Evolutionary conservation across 2,797 vertebrate genomes (phyloP).

Genomic region (Microcaecilia unicolor): DNA sequence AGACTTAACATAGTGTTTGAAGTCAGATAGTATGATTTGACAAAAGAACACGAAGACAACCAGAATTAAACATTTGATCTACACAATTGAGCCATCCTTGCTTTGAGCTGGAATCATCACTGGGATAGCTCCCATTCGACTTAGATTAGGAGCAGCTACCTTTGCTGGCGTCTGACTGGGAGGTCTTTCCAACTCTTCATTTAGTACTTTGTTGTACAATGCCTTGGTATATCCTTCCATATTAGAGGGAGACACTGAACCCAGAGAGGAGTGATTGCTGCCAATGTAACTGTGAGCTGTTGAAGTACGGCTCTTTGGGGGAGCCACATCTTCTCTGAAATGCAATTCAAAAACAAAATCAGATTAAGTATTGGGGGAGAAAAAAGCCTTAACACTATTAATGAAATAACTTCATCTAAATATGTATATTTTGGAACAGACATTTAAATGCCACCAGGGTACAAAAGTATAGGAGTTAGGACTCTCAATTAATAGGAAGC

Average conservation of each 20-base stretch:
- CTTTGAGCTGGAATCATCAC: slow-evolving; percentile 97
- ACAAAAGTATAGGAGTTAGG: too few species aligned
- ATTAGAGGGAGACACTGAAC: slow-evolving; percentile 96
- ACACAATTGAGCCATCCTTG: slow-evolving; percentile 94
- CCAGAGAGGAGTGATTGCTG: slow-evolving; percentile 91
- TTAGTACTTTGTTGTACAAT: slow-evolving; percentile 84
- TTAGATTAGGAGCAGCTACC: slow-evolving; percentile 88
- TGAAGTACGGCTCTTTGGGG: slow-evolving; percentile 88
- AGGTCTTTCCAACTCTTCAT: slow-evolving; percentile 77
- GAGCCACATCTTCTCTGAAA: slow-evolving; percentile 87
- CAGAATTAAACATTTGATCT: too few species aligned
- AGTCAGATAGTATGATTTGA: too few species aligned
- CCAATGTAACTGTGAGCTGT: slow-evolving; percentile 89
- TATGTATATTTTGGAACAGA: too few species aligned
- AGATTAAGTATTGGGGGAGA: too few species aligned
- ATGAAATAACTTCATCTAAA: too few species aligned
- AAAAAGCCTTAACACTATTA: neutral
- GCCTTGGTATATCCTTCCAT: slow-evolving; percentile 83
- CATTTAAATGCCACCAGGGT: too few species aligned
- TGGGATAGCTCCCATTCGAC: slow-evolving; percentile 90
- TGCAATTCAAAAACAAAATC: slow-evolving; percentile 7
- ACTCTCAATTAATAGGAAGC: too few species aligned
- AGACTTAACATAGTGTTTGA: too few species aligned
- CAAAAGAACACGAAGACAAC: too few species aligned
- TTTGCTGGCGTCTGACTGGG: slow-evolving; percentile 62